Conservation (phyloP, 2,888 invertebrate genomes). For the Drosophila picticornis region DNA sequence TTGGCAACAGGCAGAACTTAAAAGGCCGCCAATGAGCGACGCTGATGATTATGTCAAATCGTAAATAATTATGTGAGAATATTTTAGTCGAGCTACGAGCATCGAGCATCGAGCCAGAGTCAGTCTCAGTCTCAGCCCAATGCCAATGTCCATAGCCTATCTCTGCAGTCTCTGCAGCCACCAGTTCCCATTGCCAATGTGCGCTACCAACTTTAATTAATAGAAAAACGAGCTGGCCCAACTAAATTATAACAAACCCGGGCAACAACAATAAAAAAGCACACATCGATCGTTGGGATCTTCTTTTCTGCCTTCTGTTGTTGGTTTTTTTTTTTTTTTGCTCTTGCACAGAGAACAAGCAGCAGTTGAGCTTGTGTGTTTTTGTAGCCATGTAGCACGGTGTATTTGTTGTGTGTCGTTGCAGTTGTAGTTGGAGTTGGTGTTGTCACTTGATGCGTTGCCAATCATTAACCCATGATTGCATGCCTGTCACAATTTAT, state of each 20-base stretch:
- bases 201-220: conserved; percentile 70
- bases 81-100: conserved; percentile 60
- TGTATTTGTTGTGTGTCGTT: conserved; percentile 24
- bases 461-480: conserved; percentile 66
- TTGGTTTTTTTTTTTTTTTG: conserved; percentile 4
- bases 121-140: conserved; percentile 20
- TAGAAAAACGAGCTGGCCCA: conserved; percentile 69
- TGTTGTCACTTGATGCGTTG: conserved; percentile 64
- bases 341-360: conserved; percentile 22
- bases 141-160: background rate
- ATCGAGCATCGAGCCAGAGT: conserved; percentile 19
- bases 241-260: conserved; percentile 66
- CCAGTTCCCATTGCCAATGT: conserved; percentile 47
- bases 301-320: background rate
- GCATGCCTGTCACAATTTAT: conserved; percentile 66
- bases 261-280: conserved; percentile 25
- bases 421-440: conserved; percentile 30
- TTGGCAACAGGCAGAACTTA: conserved; percentile 21
- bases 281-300: conserved; percentile 57
- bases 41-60: conserved; percentile 81
- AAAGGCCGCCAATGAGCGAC: conserved; percentile 44
- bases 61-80: conserved; percentile 84
- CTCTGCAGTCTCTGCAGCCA: background rate
- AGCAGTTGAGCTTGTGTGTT: conserved; percentile 16
- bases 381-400: conserved; percentile 14